Base-by-base conservation (phyloP, 2,888 invertebrate species). In the Morpho achilles region DNA sequence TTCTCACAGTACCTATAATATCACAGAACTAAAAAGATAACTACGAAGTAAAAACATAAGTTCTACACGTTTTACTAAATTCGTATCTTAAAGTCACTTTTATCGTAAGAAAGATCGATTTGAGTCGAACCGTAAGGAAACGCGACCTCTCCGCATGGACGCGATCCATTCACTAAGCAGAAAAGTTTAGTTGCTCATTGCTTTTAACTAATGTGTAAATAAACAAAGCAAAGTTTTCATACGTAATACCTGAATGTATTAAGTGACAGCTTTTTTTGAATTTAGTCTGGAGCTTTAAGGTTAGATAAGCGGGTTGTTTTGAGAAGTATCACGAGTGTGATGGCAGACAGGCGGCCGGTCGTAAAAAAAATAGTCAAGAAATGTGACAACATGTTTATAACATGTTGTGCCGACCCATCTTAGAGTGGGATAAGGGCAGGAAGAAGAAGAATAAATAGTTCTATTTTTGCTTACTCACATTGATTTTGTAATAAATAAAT, bases 201-300 rank as follows among this genome's bases (percentile, higher is more conserved):
- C 53, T 63, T 63, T 62, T 60, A 59, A 62, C 53, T 60, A 23
- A 60, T 49, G 53, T 59, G 59, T 64, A 66, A 64, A 64, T 58
- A 66, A 66, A 65, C 60, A 65, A 66, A 61, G 53, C 51, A 22
- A 44, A 47, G 53, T 52, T 50, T 49, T 42, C 43, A 40, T 32
- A 48, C 32, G 5, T 32, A 32, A 32, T 32, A 32, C 1, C 32
- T 5, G 3, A 32, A 32, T 32, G 5, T 32, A 5, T 32, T 32
- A 32, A 5, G 32, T 32, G 32, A 5, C 32, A 32, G 32, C 32
- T 32, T 32, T 32, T 32, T 32, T 32, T 2, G 32, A 32, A 5
- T 5, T 2, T 32, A 3, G 32, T 32, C 32, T 32, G 3, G 32
- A 32, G 32, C 32, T 32, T 32, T 32, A 32, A 32, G 32, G 4